phyloP scores from a whole-genome alignment of 2,113 vertebrate genomes.

The Phycodurus eques region DNA sequence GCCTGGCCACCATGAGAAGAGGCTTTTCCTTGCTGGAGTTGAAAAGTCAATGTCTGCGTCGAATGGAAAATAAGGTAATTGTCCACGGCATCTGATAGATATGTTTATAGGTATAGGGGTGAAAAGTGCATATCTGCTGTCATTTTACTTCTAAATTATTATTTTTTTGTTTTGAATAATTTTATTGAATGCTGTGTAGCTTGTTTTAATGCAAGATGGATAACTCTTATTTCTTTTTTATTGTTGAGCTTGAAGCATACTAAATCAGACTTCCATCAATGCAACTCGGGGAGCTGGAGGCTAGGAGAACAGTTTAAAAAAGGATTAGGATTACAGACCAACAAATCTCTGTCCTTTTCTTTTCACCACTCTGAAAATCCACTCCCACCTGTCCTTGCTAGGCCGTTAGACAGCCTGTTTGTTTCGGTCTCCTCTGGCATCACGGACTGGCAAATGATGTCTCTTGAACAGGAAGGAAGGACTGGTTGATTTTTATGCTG shows the following conservation, averaged over 20 bases:
- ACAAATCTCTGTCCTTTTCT: constrained; percentile 27
- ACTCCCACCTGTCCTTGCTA: constrained; percentile 12
- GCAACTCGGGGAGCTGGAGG: background rate
- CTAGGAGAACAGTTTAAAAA: background rate
- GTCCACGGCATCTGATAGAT: background rate
- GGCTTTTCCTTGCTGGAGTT: background rate
- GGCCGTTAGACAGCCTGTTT: constrained; percentile 18
- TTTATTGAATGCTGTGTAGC: background rate
- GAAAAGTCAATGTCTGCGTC: background rate
- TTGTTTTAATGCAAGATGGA: background rate
- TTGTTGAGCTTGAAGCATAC: background rate
- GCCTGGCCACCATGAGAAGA: background rate
- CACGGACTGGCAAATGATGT: constrained; percentile 31
- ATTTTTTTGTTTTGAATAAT: background rate
- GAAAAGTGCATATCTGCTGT: background rate
- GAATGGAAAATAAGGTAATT: background rate
- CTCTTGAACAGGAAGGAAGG: constrained; percentile 37
- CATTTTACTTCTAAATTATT: background rate
- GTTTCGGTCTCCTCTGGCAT: constrained; percentile 43
- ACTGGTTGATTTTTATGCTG: constrained; percentile 61
- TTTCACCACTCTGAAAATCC: constrained; percentile 17
- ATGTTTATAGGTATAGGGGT: background rate
- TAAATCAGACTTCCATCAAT: background rate
- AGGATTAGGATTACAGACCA: background rate
- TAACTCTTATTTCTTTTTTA: background rate